Evolutionary conservation across 2,888 invertebrate genomes (phyloP), one percentile per base, ranked within the genome.

Genomic region (Arctia plantaginis): DNA sequence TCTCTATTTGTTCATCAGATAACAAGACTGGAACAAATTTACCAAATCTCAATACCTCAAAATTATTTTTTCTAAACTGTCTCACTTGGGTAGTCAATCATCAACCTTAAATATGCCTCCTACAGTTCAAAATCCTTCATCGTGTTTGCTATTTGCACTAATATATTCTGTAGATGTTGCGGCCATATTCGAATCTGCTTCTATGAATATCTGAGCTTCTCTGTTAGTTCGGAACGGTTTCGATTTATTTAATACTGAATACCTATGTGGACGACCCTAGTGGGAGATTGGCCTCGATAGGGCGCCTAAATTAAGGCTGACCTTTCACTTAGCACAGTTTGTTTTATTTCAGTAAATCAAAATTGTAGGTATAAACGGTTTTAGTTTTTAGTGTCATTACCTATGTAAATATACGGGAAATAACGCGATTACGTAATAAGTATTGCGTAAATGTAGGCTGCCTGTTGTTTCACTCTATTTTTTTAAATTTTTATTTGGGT

Each of bases 131-230:
- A 68, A 73, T 81, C 66, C 62, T 62, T 55, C 68, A 69, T 30
- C n/a, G 33, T 0, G 20, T 33, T 3, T 2, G 20, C 6, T 75
- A 74, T 72, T 72, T 41, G 59, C 33, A 70, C 75, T 87, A 83
- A 87, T 81, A 82, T 88, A 88, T 88, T 88, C 88, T 44, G 73
- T 74, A 75, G 77, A 79, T 87, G 88, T 88, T 76, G 69, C 75
- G 77, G 71, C 81, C 81, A 82, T 84, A 88, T 85, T 82, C 81
- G 80, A 79, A 85, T 86, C 85, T 75, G 81, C 77, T 82, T 81
- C 85, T 87, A 88, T 88, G 88, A 88, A 88, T 88, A 85, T 84
- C 82, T 82, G 78, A 87, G 78, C 74, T 77, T 41, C 71, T 77
- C 77, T 77, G 80, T 78, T 82, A 77, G 73, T 77, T 35, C 55